These are phyloP conservation scores for Dryoscopus gambensis DNA, from an alignment of 2,113 vertebrate genomes.

Conservation along the genomic window DNA sequence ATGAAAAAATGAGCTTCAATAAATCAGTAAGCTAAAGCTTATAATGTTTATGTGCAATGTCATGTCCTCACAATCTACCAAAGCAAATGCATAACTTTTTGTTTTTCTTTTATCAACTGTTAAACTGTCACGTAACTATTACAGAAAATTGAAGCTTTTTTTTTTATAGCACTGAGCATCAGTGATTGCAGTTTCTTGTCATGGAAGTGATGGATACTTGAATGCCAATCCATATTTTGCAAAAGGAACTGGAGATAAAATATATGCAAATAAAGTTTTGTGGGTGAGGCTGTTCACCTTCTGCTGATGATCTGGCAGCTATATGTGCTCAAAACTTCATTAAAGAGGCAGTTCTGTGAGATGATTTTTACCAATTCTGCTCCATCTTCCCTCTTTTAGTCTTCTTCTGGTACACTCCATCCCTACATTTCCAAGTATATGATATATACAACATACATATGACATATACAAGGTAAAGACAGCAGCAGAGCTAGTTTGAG, in stretches of 20 bases:
- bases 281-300: neutral
- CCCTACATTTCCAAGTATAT: neutral
- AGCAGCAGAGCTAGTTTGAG: neutral
- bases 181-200: neutral
- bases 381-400: neutral
- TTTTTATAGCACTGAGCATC: neutral
- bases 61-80: neutral
- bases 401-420: neutral
- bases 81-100: neutral
- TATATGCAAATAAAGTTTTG: neutral
- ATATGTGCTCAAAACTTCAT: neutral
- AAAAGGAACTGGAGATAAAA: neutral
- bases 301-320: neutral
- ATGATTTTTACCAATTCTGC: neutral
- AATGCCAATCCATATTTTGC: neutral
- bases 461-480: neutral
- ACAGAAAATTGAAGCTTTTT: neutral
- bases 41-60: conserved; percentile 5
- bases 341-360: neutral
- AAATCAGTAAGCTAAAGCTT: conserved; percentile 26
- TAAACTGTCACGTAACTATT: neutral
- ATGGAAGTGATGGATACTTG: neutral
- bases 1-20: conserved; percentile 27
- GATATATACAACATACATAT: rapidly evolving
- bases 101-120: conserved; percentile 8